Conservation (phyloP, 2,888 invertebrate genomes). For the Melieria omissa region DNA sequence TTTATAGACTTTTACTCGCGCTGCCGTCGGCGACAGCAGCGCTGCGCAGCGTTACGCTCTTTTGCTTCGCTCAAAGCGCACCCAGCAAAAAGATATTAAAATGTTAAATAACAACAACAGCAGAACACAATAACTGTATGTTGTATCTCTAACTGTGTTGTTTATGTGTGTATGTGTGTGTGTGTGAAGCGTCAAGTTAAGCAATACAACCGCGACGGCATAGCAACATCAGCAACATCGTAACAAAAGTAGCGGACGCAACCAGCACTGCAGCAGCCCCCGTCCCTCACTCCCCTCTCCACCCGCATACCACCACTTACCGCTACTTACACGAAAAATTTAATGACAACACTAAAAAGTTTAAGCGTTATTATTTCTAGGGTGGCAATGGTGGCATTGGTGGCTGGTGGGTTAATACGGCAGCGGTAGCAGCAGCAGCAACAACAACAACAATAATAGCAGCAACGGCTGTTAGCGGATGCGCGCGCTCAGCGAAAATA, state of each 20-base stretch:
- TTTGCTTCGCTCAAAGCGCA: neutral
- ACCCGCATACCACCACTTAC: slow-evolving; percentile 3
- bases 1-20: slow-evolving; percentile 59
- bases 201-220: slow-evolving; percentile 29
- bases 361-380: slow-evolving; percentile 67
- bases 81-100: slow-evolving; percentile 42
- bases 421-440: slow-evolving; percentile 31
- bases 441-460: slow-evolving; percentile 20
- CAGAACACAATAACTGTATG: slow-evolving; percentile 12
- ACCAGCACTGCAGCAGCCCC: neutral
- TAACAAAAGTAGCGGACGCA: neutral
- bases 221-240: slow-evolving; percentile 3
- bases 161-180: neutral
- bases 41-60: neutral
- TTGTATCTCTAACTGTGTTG: neutral
- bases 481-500: slow-evolving; percentile 53
- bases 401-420: too few species aligned
- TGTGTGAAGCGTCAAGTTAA: slow-evolving; percentile 14
- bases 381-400: slow-evolving; percentile 47
- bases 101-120: slow-evolving; percentile 41
- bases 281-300: neutral
- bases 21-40: slow-evolving; percentile 30
- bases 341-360: slow-evolving; percentile 68
- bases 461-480: slow-evolving; percentile 37
- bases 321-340: slow-evolving; percentile 64